Evolutionary conservation across 2,888 invertebrate genomes (phyloP).

Genomic region (Nowickia ferox): DNA sequence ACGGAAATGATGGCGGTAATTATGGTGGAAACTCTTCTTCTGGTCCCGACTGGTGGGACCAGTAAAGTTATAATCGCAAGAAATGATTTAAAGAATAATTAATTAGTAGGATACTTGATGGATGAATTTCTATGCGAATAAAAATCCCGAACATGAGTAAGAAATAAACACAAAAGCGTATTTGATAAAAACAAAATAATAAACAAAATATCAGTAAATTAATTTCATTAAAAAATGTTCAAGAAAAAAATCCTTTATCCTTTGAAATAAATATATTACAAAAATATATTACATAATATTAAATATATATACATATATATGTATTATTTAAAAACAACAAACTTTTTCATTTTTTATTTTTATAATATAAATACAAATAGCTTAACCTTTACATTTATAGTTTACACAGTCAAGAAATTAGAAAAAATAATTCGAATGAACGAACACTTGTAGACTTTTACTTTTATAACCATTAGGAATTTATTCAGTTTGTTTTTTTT

Average conservation of each 20-base stretch:
- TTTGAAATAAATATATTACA: slow-evolving; percentile 64
- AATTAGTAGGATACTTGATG: slow-evolving; percentile 20
- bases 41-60: slow-evolving; percentile 84
- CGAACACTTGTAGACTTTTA: slow-evolving; percentile 12
- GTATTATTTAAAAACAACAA: slow-evolving; percentile 66
- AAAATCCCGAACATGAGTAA: slow-evolving; percentile 41
- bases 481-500: slow-evolving; percentile 28
- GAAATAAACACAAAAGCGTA: slow-evolving; percentile 63
- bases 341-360: slow-evolving; percentile 41
- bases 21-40: slow-evolving; percentile 79
- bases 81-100: slow-evolving; percentile 62
- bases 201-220: slow-evolving; percentile 66
- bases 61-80: slow-evolving; percentile 57
- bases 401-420: slow-evolving; percentile 33
- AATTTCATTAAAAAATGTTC: slow-evolving; percentile 57
- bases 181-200: slow-evolving; percentile 57
- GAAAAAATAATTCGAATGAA: slow-evolving; percentile 36
- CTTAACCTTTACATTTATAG: slow-evolving; percentile 43
- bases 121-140: slow-evolving; percentile 30
- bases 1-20: slow-evolving; percentile 76
- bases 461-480: slow-evolving; percentile 29
- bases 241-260: slow-evolving; percentile 60
- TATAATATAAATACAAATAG: slow-evolving; percentile 24
- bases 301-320: slow-evolving; percentile 13
- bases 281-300: slow-evolving; percentile 26